Conservation (phyloP, 2,888 invertebrate species). For the Periphyllus acericola region DNA sequence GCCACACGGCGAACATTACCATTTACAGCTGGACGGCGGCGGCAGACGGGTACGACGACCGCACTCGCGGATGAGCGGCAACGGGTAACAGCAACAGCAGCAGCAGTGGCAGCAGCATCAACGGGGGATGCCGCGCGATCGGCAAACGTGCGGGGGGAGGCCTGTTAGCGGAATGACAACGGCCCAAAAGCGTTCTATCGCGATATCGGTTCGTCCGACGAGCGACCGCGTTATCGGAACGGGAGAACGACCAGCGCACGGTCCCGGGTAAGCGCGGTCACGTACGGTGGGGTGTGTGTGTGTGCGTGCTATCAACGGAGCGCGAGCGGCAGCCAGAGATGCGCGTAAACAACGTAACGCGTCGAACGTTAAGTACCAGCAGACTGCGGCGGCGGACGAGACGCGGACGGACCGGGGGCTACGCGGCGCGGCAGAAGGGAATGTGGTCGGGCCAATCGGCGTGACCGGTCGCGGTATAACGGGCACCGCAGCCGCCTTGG, state of each 20-base stretch:
- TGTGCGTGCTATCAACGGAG: slow-evolving; percentile 2
- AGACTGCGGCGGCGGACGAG: slow-evolving; percentile 5
- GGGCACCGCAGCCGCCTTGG: slow-evolving; percentile 57
- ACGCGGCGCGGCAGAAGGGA: slow-evolving; percentile 12
- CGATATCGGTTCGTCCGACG: too few species aligned
- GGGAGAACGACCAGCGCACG: too few species aligned
- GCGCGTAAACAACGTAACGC: not conserved
- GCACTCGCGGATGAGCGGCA: not conserved
- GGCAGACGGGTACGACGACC: not conserved
- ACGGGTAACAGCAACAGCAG: not conserved
- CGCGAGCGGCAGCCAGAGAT: not conserved
- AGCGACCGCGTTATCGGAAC: too few species aligned
- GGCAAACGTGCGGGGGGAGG: too few species aligned
- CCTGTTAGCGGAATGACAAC: too few species aligned
- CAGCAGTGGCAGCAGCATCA: too few species aligned
- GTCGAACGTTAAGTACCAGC: not conserved
- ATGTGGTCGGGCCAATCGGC: slow-evolving; percentile 58
- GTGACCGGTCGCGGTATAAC: slow-evolving; percentile 54
- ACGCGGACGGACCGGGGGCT: too few species aligned
- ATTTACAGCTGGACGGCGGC: slow-evolving; percentile 39
- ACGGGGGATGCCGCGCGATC: too few species aligned
- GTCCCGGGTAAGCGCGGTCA: too few species aligned
- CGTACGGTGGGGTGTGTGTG: not conserved
- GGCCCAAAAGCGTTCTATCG: too few species aligned
- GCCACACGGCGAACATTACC: slow-evolving; percentile 42